Base-by-base conservation (phyloP, 2,113 vertebrate genomes). In the Puffinus mauretanicus region DNA sequence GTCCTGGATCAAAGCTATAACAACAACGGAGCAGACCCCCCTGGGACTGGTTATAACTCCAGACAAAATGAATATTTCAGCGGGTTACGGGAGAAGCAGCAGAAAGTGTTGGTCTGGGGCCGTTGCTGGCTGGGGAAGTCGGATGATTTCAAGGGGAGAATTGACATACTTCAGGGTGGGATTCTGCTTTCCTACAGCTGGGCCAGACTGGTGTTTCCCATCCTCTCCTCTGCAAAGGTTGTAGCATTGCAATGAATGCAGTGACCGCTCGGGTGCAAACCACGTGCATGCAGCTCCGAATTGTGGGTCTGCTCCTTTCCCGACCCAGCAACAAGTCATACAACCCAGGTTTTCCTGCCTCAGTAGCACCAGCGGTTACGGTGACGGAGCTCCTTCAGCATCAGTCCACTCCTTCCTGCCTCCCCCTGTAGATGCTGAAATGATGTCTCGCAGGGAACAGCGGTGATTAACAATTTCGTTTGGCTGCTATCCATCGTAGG, bases 241-340 rank as follows among this genome's bases (percentile, higher is more conserved):
- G 22, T 19, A 26, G 29, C 1, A 1, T 34, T 34, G 30, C 38
- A n/a, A 6, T 16, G 40, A 60, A 12, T 24, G 17, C 47, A 6
- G 80, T 29, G 54, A 14, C 19, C 6, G 1, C 25, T 29, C 3
- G 0, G 34, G 20, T 49, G 46, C 46, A 66, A 54, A 52, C 51
- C 24, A 21, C 1, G 0, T 9, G 17, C 8, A 0, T 18, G 47
- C 36, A 82, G 70, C 36, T 66, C 21, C 0, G 4, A 18, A 4
- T 0, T 25, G n/a, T 6, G 66, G 27, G 17, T 71, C 67, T 69
- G 16, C 70, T 73, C 60, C 55, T 77, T 61, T 52, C 72, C 79
- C 1, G 3, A 58, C 46, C 51, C 36, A 34, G 13, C 29, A 30
- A 10, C 29, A 14, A 51, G 34, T 25, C 16, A 10, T 7, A 11